Base-by-base conservation (phyloP, 1,140 invertebrate species). In the Onthophagus taurus region DNA sequence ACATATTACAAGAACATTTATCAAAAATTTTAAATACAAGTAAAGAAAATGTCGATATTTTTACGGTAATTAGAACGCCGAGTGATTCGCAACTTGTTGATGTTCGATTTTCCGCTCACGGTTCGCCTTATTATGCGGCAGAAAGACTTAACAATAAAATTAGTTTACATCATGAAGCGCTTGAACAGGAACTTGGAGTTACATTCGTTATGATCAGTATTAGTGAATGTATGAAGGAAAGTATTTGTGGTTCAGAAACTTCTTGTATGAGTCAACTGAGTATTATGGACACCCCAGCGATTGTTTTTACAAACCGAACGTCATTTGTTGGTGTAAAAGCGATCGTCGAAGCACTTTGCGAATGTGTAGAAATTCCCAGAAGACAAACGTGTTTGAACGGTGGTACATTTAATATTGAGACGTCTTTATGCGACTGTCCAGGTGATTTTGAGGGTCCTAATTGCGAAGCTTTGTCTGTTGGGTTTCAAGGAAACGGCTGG, bases 321-420 rank as follows among this genome's bases (percentile, higher is more conserved):
- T 88, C 89, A 3, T 90, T 94, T 58, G 85, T 94, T 5, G 89
- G 90, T 0, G 85, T 95, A 0, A 76, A 78, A 34, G 87, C 89
- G 0, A 72, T 80, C 2, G 77, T 90, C 0, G 75, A 84, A 55
- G 78, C 88, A 0, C 70, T 80, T 24, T 94, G 89, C 54, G 75
- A 66, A 0, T 87, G 83, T 51, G 70, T 75, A 26, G 11, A 26
- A 6, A 33, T 38, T 16, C 23, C 21, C 39, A 44, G 20, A 7
- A 63, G 67, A 0, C 60, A 70, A 29, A 62, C 66, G 1, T 88
- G 85, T 53, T 65, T 81, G 3, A 88, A 89, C 57, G 83, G 83
- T 44, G 84, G 81, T 55, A 51, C 4, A 47, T 58, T 49, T 5
- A 44, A 48, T 12, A 52, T 55, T 34, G 51, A 49, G 26, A 29